These are phyloP conservation scores for Achlya flavicornis DNA, from an alignment of 2,888 invertebrate species.

Conservation along the genomic window DNA sequence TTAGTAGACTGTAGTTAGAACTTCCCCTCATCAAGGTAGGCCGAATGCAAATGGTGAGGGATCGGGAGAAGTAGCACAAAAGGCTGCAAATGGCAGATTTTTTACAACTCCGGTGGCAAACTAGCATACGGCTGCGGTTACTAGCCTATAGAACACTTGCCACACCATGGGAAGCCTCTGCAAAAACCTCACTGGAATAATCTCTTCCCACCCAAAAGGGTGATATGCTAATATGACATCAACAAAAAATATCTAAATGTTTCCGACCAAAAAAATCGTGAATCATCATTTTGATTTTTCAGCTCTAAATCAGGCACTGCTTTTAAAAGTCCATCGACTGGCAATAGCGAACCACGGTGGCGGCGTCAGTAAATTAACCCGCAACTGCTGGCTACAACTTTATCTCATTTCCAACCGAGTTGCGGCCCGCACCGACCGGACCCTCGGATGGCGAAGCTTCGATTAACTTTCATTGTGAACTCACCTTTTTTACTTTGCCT, in stretches of 20 bases:
- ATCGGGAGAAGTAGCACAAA: too few relatives aligned
- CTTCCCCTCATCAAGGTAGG: too few relatives aligned
- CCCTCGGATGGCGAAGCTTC: slow-evolving; percentile 40
- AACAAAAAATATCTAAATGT: neutral
- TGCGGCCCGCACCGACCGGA: slow-evolving; percentile 35
- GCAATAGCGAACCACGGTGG: slow-evolving; percentile 29
- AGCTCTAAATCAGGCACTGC: neutral
- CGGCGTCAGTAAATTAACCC: slow-evolving; percentile 56
- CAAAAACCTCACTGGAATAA: too few relatives aligned
- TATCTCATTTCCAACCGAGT: slow-evolving; percentile 62
- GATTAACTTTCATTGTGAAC: slow-evolving; percentile 45
- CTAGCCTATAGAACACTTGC: too few relatives aligned
- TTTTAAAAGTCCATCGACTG: slow-evolving; percentile 30
- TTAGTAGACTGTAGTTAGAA: too few relatives aligned
- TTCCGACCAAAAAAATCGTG: neutral
- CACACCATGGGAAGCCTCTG: too few relatives aligned
- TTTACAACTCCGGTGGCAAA: too few relatives aligned
- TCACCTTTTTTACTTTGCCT: slow-evolving; percentile 12
- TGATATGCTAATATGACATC: neutral
- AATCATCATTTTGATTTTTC: neutral
- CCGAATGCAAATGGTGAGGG: too few relatives aligned
- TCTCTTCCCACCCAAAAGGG: too few relatives aligned
- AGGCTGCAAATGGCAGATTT: too few relatives aligned
- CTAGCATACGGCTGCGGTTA: too few relatives aligned
- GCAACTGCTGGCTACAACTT: slow-evolving; percentile 51